Percentiles rank a stretch among this genome's conserved stretches.
Evolutionary conservation across 1,140 invertebrate genomes (phyloP).

Genomic region (Brachionus koreanus): DNA sequence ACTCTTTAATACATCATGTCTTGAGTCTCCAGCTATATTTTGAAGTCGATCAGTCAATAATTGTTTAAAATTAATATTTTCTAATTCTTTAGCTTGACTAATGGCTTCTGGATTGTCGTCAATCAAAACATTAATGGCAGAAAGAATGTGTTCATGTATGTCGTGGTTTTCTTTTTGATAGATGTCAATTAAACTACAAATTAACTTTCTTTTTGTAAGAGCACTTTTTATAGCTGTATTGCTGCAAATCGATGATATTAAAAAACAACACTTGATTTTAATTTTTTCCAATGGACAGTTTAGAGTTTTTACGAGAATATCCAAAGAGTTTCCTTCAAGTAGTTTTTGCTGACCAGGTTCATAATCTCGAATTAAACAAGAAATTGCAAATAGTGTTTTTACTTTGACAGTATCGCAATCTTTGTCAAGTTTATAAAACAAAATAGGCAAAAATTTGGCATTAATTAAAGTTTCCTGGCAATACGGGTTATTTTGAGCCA

Average conservation of each 20-base stretch:
- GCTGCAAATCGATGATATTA: slow-evolving; percentile 13
- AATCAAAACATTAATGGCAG: slow-evolving; percentile 29
- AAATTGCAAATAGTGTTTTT: slow-evolving; percentile 71
- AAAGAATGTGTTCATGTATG: slow-evolving; percentile 27
- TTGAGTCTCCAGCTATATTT: neutral
- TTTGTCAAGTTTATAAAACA: slow-evolving; percentile 66
- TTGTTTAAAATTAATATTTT: slow-evolving; percentile 29
- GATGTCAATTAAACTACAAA: neutral
- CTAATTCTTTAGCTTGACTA: slow-evolving; percentile 21
- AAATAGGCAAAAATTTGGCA: slow-evolving; percentile 63
- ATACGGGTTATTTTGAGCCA: slow-evolving; percentile 74
- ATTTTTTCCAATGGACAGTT: neutral
- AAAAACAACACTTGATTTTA: slow-evolving; percentile 33
- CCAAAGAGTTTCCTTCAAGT: slow-evolving; percentile 1
- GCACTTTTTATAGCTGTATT: slow-evolving; percentile 16
- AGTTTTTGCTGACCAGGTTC: slow-evolving; percentile 5
- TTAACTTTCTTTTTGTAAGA: neutral
- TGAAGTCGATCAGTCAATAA: neutral
- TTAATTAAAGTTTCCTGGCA: slow-evolving; percentile 68
- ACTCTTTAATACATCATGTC: neutral
- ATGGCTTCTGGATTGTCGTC: slow-evolving; percentile 29
- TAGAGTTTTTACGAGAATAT: slow-evolving; percentile 16
- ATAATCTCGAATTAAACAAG: slow-evolving; percentile 61
- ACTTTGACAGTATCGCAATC: slow-evolving; percentile 64
- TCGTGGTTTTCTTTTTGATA: neutral